Conservation (phyloP, 2,888 invertebrate genomes). For the Tenthredo amoena region DNA sequence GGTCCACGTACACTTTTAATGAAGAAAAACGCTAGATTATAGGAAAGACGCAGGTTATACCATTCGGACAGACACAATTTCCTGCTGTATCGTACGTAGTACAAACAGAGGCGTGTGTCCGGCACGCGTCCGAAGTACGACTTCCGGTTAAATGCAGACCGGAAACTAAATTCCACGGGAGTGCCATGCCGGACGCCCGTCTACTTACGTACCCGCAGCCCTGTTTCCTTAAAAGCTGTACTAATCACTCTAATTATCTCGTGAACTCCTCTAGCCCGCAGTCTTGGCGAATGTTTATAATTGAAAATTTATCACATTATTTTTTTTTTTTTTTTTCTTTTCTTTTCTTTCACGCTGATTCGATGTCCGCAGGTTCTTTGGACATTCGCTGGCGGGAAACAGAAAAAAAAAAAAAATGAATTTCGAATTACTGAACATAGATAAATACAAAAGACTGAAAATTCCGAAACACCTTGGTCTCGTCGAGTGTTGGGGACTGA, state of each 20-base stretch:
- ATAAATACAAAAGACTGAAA: neutral
- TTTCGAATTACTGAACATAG: constrained; percentile 22
- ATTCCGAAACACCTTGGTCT: constrained; percentile 56
- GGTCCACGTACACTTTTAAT: neutral
- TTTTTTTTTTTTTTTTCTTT: no score
- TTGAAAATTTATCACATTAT: no score
- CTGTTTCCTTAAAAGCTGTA: neutral
- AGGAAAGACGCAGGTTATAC: neutral
- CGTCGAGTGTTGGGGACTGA: constrained; percentile 62
- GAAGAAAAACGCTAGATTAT: neutral
- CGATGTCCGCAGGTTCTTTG: neutral
- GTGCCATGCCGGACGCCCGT: constrained; percentile 44
- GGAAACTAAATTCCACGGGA: constrained; percentile 62
- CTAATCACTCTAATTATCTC: constrained; percentile 16
- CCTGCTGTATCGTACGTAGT: neutral
- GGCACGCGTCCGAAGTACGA: constrained; percentile 72
- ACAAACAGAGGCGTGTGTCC: constrained; percentile 68
- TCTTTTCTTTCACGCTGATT: neutral
- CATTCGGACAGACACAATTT: neutral
- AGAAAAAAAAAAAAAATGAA: neutral
- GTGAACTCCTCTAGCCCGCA: neutral
- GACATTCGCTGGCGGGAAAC: neutral
- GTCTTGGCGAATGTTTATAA: neutral
- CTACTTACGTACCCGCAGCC: constrained; percentile 34
- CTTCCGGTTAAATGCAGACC: constrained; percentile 65